Base-by-base conservation (phyloP, 2,113 vertebrate genomes). In the Petromus typicus region DNA sequence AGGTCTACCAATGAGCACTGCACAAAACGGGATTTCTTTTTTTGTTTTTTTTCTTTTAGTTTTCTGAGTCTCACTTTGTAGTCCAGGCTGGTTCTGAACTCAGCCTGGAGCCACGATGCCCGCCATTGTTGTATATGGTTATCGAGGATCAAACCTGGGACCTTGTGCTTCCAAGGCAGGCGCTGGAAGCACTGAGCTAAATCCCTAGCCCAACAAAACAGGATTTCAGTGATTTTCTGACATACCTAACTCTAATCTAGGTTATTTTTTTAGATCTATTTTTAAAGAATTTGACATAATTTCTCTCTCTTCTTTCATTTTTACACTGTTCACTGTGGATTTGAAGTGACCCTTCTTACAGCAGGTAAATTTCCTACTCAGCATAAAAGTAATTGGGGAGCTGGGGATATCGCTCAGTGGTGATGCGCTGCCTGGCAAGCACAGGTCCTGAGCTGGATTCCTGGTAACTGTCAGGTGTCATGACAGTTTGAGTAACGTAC, bases 281-380 rank as follows among this genome's bases (percentile, higher is more conserved):
- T 82, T 93, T 89, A 59, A 93, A 89, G 79, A 94, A 93, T 23
- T 34, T 85, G 78, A 92, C 40, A 63, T 71, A 51, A 56, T 51
- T 56, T 30, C 43, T 89, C 30, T 45, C 51, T 80, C 82, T 90
- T 63, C 57, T 71, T 37, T 75, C 32, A 54, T 86, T 95, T 95
- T 86, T 14, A 57, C 64, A 4, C 81, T 17, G 83, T 90, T 86
- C 82, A 16, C 27, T 63, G 20, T 86, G 75, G 56, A 82, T 80
- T 63, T 84, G 45, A 95, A 96, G 81, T 92, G 64, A 57, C 14
- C 57, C 48, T 95, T 61, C 54, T 8, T 76, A 32, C 17, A 83
- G 32, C 59, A 59, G 45, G 73, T 89, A 91, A 82, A 64, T 95
- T 86, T 83, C 37, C 63, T 75, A 80, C 89, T 56, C 73, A 79